Evolutionary conservation across 2,113 vertebrate species (phyloP), one percentile per base, ranked within the genome.

Genomic region (Microcebus murinus): DNA sequence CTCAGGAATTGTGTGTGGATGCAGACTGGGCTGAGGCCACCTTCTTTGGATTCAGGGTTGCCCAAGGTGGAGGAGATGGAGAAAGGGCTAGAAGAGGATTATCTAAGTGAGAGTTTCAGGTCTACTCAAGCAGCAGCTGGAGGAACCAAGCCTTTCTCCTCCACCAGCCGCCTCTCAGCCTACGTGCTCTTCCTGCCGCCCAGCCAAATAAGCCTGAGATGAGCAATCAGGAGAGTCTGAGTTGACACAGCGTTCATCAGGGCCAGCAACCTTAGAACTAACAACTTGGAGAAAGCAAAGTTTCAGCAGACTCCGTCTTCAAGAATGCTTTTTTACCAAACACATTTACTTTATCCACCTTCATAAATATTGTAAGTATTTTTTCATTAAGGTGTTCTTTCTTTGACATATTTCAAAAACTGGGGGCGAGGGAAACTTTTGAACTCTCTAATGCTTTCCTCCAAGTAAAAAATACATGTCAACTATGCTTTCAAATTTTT

Each of bases 381-480:
- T 87, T 93, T 96, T 93, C 52, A 93, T 55, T 83, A 42, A 87
- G 11, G 3, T 92, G 42, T 92, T 42, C 36, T 84, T 91, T 92
- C 59, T 96, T 81, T 87, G 70, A 82, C 70, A 77, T 81, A 84
- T 68, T 87, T 95, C 45, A 92, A 95, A 95, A 42, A 48, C 25
- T 42, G 20, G 4, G n/a, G 15, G 12, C 13, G 1, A 4, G 3
- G 61, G 9, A 55, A 50, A 61, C 77, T 91, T 91, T 23, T 59
- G 34, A 94, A 95, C 45, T 92, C 42, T 90, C 27, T 90, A 63
- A 39, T 70, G 48, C 34, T 83, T 57, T 92, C 42, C 25, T 92
- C 55, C 50, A 93, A 87, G 80, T 91, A 48, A 93, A 93, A 91
- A 36, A 68, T 95, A 96, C 93, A 96, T 76, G 34, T 25, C 29